phyloP scores from a whole-genome alignment of 2,888 invertebrate genomes.

The Dicyrtoma fusca region DNA sequence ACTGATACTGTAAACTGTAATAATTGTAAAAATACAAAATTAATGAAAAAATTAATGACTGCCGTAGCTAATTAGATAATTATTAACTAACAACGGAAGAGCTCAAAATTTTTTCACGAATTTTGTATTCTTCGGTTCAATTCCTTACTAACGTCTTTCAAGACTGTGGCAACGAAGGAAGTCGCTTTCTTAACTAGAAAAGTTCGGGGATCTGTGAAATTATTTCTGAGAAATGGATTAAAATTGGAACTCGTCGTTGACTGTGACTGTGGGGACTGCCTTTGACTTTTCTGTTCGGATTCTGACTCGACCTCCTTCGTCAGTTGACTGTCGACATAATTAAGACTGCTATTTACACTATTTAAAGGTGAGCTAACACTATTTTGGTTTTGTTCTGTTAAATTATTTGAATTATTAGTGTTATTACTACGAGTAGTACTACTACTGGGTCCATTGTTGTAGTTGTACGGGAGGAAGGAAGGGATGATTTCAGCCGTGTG shows the following conservation, averaged over 20 bases:
- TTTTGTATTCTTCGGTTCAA: slow-evolving; percentile 39
- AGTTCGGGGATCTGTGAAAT: slow-evolving; percentile 22
- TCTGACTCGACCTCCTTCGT: not conserved
- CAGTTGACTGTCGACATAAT: slow-evolving; percentile 28
- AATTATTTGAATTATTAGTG: not conserved
- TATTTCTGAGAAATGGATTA: slow-evolving; percentile 19
- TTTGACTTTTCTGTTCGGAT: not conserved
- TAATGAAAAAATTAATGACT: too few species aligned
- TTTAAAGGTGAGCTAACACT: slow-evolving; percentile 10
- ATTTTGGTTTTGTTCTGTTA: not conserved
- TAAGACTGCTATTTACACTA: slow-evolving; percentile 14
- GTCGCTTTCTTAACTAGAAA: slow-evolving; percentile 39
- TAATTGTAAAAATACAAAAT: not conserved
- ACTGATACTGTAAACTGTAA: not conserved
- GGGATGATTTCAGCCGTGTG: slow-evolving; percentile 18
- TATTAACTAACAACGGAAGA: too few species aligned
- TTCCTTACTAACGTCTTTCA: slow-evolving; percentile 43
- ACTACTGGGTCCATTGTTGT: slow-evolving; percentile 16
- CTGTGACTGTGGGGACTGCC: not conserved
- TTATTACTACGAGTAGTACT: slow-evolving; percentile 22
- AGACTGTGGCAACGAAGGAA: slow-evolving; percentile 38
- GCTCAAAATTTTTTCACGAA: slow-evolving; percentile 15
- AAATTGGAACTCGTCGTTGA: slow-evolving; percentile 17
- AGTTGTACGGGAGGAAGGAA: not conserved
- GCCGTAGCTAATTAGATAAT: too few species aligned